Conservation (phyloP, 2,113 vertebrate genomes). For the Nansenia antarctica region DNA sequence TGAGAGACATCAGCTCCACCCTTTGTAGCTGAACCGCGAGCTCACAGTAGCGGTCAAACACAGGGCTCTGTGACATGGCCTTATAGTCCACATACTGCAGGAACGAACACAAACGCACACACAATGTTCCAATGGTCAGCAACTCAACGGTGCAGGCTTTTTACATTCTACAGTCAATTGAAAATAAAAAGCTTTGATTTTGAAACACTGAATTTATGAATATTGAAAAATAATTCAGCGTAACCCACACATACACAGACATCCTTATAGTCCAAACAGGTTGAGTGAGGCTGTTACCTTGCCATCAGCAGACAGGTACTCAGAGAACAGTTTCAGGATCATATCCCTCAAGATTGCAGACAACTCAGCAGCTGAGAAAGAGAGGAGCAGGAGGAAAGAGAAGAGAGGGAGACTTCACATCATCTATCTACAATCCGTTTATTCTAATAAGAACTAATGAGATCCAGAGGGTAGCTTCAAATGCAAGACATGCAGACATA, state of each 20-base stretch:
- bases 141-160: too few species aligned
- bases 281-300: slow-evolving; percentile 66
- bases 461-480: neutral
- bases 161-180: too few species aligned
- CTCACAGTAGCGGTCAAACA: slow-evolving; percentile 72
- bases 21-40: slow-evolving; percentile 77
- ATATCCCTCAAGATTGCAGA: slow-evolving; percentile 73
- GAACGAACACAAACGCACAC: neutral
- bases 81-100: slow-evolving; percentile 78
- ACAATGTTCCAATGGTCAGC: too few species aligned
- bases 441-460: too few species aligned
- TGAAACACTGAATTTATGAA: too few species aligned
- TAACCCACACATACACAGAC: slow-evolving; percentile 9
- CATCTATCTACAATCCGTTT: neutral
- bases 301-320: slow-evolving; percentile 78
- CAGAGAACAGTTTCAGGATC: slow-evolving; percentile 76
- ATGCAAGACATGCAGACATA: neutral
- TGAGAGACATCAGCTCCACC: slow-evolving; percentile 71
- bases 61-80: slow-evolving; percentile 64
- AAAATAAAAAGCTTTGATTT: too few species aligned
- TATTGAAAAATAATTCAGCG: too few species aligned
- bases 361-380: slow-evolving; percentile 65
- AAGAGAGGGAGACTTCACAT: neutral
- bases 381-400: neutral
- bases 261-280: neutral